Conservation (phyloP, 2,888 invertebrate genomes). For the Venusia cambrica region DNA sequence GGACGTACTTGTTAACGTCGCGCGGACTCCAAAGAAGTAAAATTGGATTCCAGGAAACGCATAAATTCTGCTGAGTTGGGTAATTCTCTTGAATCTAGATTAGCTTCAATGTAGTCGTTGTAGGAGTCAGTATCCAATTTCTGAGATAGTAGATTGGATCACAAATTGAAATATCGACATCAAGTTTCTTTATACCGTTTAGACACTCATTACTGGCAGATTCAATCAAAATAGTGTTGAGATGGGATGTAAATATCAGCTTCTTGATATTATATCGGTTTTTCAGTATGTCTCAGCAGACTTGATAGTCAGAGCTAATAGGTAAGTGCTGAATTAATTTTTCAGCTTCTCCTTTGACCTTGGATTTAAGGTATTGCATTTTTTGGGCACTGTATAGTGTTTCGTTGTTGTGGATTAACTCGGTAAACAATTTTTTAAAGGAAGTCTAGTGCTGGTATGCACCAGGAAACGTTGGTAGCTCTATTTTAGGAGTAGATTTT, state of each 20-base stretch:
- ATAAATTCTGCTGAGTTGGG: slow-evolving; percentile 3
- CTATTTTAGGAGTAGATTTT: no score
- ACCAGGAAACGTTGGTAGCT: slow-evolving; percentile 3
- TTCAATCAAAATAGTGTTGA: no score
- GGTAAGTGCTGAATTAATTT: slow-evolving; percentile 29
- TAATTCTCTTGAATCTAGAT: slow-evolving; percentile 1
- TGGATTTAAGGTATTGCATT: slow-evolving; percentile 28
- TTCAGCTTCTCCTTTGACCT: no score
- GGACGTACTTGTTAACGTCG: neutral
- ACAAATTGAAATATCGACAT: slow-evolving; percentile 1
- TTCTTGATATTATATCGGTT: slow-evolving; percentile 25
- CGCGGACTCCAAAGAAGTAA: slow-evolving; percentile 1
- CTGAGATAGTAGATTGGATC: slow-evolving; percentile 2
- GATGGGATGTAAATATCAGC: slow-evolving; percentile 10
- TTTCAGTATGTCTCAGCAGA: slow-evolving; percentile 24
- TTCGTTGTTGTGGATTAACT: slow-evolving; percentile 27
- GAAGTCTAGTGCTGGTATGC: slow-evolving; percentile 10
- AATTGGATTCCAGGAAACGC: slow-evolving; percentile 6
- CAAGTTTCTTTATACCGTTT: neutral
- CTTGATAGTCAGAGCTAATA: slow-evolving; percentile 26
- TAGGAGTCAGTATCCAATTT: slow-evolving; percentile 7
- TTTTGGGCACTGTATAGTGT: slow-evolving; percentile 26
- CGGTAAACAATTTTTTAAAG: slow-evolving; percentile 20
- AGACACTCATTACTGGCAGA: slow-evolving; percentile 4
- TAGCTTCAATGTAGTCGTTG: slow-evolving; percentile 2